Conservation (phyloP, 2,113 vertebrate species). For the Eclectus roratus region DNA sequence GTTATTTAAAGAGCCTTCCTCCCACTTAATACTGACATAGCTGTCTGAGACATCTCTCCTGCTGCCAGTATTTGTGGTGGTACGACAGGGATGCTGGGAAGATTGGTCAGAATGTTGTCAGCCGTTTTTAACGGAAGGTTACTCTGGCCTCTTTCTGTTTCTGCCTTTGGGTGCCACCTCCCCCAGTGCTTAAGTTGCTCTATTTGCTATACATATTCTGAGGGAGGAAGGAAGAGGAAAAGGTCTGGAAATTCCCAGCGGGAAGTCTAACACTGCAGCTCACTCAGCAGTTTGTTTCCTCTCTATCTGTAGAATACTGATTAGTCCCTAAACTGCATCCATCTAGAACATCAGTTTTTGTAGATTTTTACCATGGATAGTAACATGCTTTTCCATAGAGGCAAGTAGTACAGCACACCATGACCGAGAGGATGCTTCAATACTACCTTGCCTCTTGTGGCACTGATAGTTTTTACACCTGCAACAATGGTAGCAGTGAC, state of each 20-base stretch:
- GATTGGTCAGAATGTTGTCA: constrained; percentile 25
- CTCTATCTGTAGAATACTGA: not conserved
- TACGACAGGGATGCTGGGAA: not conserved
- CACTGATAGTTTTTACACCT: not conserved
- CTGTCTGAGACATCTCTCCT: constrained; percentile 8
- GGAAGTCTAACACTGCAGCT: not conserved
- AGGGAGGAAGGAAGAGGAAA: constrained; percentile 57
- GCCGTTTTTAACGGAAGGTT: not conserved
- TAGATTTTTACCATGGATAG: not conserved
- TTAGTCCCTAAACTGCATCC: not conserved
- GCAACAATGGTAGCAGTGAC: not conserved
- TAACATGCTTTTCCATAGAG: not conserved
- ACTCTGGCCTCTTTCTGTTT: not conserved
- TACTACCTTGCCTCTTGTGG: not conserved
- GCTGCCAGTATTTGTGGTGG: not conserved
- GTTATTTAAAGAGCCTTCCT: constrained; percentile 54
- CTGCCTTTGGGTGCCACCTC: constrained; percentile 11
- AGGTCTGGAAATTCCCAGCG: constrained; percentile 44
- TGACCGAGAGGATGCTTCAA: not conserved
- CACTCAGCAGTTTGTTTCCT: not conserved
- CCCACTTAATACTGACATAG: not conserved
- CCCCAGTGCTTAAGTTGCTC: not conserved
- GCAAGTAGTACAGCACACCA: not conserved
- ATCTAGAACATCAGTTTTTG: not conserved
- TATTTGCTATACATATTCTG: not conserved